These are phyloP conservation scores for Hesperophylax magnus DNA, from an alignment of 1,140 invertebrate species.

Conservation along the genomic window DNA sequence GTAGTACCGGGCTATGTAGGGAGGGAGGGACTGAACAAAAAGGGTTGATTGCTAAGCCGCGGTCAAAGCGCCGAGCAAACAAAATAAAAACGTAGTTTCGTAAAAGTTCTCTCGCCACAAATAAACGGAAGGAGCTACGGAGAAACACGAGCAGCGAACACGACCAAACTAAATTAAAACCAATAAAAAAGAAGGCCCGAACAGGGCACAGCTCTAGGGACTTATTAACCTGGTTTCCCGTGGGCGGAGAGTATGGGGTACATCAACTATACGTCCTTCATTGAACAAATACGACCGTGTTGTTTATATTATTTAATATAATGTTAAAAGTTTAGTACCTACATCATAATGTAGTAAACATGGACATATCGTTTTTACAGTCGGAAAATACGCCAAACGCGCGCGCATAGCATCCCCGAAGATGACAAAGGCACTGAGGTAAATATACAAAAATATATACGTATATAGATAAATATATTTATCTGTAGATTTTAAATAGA, in stretches of 20 bases:
- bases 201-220: neutral
- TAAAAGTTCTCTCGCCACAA: neutral
- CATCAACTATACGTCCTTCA: neutral
- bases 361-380: too few relatives aligned
- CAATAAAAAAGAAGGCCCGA: neutral
- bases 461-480: too few relatives aligned
- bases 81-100: conserved; percentile 30
- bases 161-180: neutral
- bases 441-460: too few relatives aligned
- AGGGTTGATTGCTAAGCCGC: neutral
- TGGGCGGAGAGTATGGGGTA: neutral
- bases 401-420: too few relatives aligned
- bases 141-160: neutral
- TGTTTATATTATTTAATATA: too few relatives aligned
- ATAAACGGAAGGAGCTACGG: neutral
- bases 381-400: too few relatives aligned
- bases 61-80: neutral
- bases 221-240: neutral
- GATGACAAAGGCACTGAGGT: too few relatives aligned
- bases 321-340: too few relatives aligned
- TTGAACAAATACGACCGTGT: too few relatives aligned
- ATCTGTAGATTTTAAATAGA: too few relatives aligned
- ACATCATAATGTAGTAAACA: too few relatives aligned
- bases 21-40: neutral
- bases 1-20: too few relatives aligned